Evolutionary conservation across 2,113 vertebrate genomes (phyloP).

Genomic region (Zingel zingel): DNA sequence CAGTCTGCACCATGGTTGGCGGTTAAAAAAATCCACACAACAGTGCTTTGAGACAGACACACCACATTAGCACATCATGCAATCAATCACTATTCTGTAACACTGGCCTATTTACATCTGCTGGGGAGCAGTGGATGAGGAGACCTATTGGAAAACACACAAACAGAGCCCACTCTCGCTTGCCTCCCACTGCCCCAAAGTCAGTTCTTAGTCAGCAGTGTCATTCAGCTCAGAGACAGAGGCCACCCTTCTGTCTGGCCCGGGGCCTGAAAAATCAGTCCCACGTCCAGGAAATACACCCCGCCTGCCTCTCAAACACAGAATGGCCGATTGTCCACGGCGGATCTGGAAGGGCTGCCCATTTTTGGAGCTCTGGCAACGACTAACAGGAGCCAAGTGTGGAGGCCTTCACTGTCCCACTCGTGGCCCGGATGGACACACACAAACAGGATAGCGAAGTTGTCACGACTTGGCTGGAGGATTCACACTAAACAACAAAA

Average conservation of each 20-base stretch:
- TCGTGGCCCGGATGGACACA: slow-evolving; percentile 68
- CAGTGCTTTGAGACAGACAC: slow-evolving; percentile 51
- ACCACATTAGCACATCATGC: slow-evolving; percentile 40
- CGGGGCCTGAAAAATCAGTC: slow-evolving; percentile 82
- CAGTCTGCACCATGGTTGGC: slow-evolving; percentile 31
- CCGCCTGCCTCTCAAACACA: slow-evolving; percentile 73
- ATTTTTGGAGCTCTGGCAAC: slow-evolving; percentile 82
- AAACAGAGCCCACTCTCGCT: slow-evolving; percentile 69
- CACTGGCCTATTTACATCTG: slow-evolving; percentile 72
- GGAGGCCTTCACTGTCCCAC: slow-evolving; percentile 65
- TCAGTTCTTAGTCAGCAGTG: slow-evolving; percentile 74
- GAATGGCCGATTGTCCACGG: slow-evolving; percentile 83
- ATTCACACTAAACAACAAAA: slow-evolving; percentile 73
- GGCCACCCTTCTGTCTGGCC: slow-evolving; percentile 84
- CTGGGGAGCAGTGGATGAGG: slow-evolving; percentile 57
- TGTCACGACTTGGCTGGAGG: slow-evolving; percentile 69
- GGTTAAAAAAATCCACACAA: slow-evolving; percentile 49
- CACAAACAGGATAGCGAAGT: slow-evolving; percentile 58
- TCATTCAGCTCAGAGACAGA: slow-evolving; percentile 83
- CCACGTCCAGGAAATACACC: slow-evolving; percentile 84
- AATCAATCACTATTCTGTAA: slow-evolving; percentile 51
- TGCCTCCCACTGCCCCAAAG: slow-evolving; percentile 62
- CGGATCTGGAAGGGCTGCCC: slow-evolving; percentile 84
- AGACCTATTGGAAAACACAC: slow-evolving; percentile 68
- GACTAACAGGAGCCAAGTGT: slow-evolving; percentile 70